phyloP scores from a whole-genome alignment of 2,888 invertebrate genomes.

The Endotricha flammealis region DNA sequence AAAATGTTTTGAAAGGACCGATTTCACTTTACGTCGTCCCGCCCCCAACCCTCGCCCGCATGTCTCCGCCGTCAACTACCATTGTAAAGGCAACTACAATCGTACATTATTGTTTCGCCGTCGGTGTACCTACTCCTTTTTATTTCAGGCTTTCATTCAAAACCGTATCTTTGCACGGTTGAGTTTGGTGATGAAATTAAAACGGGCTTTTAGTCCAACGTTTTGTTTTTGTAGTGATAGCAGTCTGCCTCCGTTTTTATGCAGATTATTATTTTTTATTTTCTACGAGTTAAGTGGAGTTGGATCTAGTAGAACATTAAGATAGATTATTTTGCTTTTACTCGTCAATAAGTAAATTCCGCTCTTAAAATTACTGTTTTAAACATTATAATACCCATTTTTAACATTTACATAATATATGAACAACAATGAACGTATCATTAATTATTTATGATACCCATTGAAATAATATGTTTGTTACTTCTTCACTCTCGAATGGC shows the following conservation, averaged over 20 bases:
- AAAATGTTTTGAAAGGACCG: conserved; percentile 77
- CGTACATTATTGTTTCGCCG: conserved; percentile 71
- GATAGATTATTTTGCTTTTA: no score
- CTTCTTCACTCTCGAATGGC: no score
- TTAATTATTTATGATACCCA: no score
- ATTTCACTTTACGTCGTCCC: conserved; percentile 65
- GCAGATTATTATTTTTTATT: conserved; percentile 37
- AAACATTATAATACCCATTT: no score
- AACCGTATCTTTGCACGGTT: conserved; percentile 63
- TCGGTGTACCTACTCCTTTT: conserved; percentile 59
- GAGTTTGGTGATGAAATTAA: conserved; percentile 71
- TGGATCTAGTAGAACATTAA: no score
- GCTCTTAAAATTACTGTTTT: no score
- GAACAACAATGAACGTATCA: no score
- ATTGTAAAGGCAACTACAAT: conserved; percentile 73
- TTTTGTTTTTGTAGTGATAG: conserved; percentile 41
- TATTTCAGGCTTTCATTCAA: conserved; percentile 59
- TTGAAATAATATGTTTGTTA: no score
- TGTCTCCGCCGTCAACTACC: conserved; percentile 48
- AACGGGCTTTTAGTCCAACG: conserved; percentile 54
- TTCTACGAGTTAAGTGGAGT: conserved; percentile 14
- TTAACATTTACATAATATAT: no score
- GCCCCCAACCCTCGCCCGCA: conserved; percentile 37
- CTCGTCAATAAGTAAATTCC: no score
- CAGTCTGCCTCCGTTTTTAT: conserved; percentile 32